Percentiles rank a stretch among this genome's conserved stretches.
These are phyloP conservation scores for Toxotes chatareus DNA, from an alignment of 2,113 vertebrate species.

Conservation along the genomic window DNA sequence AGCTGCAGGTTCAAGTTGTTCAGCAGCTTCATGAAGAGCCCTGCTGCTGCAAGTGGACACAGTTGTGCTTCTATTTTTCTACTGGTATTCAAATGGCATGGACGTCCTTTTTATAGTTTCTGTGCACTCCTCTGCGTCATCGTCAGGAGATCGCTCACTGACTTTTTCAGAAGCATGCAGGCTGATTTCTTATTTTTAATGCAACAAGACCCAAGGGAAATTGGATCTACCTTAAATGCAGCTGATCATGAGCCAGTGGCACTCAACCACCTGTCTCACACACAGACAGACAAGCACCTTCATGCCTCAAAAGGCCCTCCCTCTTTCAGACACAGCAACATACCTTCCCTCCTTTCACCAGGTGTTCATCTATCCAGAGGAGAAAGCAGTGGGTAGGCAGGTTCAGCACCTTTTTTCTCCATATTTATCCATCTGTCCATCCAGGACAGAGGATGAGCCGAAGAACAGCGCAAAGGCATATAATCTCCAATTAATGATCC, in stretches of 20 bases:
- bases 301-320: constrained; percentile 35
- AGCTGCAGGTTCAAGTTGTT: too few relatives aligned
- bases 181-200: not conserved
- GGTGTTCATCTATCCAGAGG: constrained; percentile 26
- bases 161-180: not conserved
- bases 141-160: not conserved
- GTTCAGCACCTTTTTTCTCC: not conserved
- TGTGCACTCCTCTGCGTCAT: not conserved
- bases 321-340: constrained; percentile 32
- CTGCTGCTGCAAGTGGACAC: too few relatives aligned
- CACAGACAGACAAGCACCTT: constrained; percentile 6
- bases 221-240: not conserved
- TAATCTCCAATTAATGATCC: not conserved
- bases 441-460: not conserved
- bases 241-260: not conserved
- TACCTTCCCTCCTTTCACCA: constrained; percentile 58
- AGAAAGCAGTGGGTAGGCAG: not conserved
- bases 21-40: too few relatives aligned
- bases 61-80: too few relatives aligned
- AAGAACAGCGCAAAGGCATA: too few relatives aligned
- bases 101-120: not conserved
- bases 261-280: constrained; percentile 8
- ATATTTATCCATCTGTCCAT: constrained; percentile 18
- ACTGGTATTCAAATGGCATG: too few relatives aligned
- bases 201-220: not conserved